These are phyloP conservation scores for Xyrauchen texanus DNA, from an alignment of 2,113 vertebrate species.

Conservation along the genomic window DNA sequence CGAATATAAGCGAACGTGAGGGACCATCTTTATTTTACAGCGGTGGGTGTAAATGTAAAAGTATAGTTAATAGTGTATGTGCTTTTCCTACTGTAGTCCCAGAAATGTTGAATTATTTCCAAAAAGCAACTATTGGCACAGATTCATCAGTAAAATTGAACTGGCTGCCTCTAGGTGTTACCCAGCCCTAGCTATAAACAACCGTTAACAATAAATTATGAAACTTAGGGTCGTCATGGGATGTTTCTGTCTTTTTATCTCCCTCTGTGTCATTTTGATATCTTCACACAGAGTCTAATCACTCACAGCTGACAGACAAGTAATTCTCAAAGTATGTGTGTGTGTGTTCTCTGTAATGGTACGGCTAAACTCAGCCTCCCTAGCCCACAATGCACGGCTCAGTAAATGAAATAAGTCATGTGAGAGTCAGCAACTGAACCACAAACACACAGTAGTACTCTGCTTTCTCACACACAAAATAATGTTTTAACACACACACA, in stretches of 20 bases:
- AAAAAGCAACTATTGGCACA: too few relatives aligned
- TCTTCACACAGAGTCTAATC: constrained; percentile 9
- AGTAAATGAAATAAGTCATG: constrained; percentile 34
- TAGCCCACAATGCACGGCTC: constrained; percentile 26
- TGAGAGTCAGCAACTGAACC: constrained; percentile 57
- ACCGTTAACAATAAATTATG: background rate
- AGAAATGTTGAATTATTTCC: too few relatives aligned
- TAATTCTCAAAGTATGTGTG: background rate
- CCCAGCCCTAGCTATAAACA: background rate
- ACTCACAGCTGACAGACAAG: background rate
- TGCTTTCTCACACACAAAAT: too few relatives aligned
- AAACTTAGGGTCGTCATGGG: background rate
- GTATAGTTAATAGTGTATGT: too few relatives aligned
- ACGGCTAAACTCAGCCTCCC: constrained; percentile 23
- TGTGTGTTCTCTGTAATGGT: constrained; percentile 10
- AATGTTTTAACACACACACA: too few relatives aligned
- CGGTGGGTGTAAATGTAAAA: too few relatives aligned
- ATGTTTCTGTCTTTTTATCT: constrained; percentile 13
- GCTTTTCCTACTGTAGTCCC: too few relatives aligned
- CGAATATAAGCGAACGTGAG: too few relatives aligned
- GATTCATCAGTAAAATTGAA: too few relatives aligned
- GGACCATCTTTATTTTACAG: too few relatives aligned
- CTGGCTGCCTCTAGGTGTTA: too few relatives aligned
- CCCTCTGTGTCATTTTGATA: constrained; percentile 11
- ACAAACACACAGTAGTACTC: background rate